Evolutionary conservation across 2,113 vertebrate species (phyloP), one percentile per base, ranked within the genome.

Genomic region (Charadrius vociferus): DNA sequence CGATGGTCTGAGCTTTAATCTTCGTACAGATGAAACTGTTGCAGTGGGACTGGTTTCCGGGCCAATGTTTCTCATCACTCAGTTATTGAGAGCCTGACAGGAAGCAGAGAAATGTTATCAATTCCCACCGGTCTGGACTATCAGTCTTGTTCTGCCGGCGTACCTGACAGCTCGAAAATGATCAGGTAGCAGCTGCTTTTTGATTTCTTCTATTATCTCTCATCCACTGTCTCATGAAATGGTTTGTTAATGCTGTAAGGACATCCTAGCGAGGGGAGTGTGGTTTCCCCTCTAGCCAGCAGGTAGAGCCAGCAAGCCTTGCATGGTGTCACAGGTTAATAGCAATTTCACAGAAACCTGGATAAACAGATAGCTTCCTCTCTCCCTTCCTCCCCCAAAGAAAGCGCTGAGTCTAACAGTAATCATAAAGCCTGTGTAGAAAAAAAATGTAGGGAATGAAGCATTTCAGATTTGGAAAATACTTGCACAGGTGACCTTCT

Each of bases 231-330:
- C 93, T 95, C 84, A 24, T 21, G 50, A 81, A 87, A 86, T 8
- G 50, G 74, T 79, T 94, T 65, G 37, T 83, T 86, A 93, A 81
- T 86, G 67, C 84, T 93, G 88, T 88, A 73, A 90, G 67, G 78
- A 58, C 50, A 23, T 32, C 66, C 81, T 26, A 9, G 37, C 0
- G 1, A 81, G 62, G 26, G 32, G 59, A 88, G 59, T 96, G 95
- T 82, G 73, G 14, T 96, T 97, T 95, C 65, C 55, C 59, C 37
- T 95, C 80, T 37, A 95, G 59, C 94, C 95, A 98, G 95, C 93
- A 97, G 97, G 96, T 97, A 97, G 97, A 97, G 97, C 97, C 95
- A 97, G 84, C 89, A 96, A 96, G 91, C 97, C 96, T 97, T 94
- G 90, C 94, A 92, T 79, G 5, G 1, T 96, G 72, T 22, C 88